These are phyloP conservation scores for Ptilodon capucinus DNA, from an alignment of 2,888 invertebrate species.

Conservation along the genomic window DNA sequence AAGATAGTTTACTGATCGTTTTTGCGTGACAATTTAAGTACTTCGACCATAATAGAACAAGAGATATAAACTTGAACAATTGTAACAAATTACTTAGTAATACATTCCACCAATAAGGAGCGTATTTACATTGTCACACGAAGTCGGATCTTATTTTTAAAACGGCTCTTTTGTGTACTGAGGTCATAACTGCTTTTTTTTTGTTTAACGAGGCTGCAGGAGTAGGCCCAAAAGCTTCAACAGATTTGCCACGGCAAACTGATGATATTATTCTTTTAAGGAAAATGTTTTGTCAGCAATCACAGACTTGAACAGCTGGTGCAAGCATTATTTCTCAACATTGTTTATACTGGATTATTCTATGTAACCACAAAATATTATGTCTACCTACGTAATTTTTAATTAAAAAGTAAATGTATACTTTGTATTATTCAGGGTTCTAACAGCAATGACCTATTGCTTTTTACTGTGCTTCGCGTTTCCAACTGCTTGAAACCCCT, in stretches of 20 bases:
- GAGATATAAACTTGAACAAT: slow-evolving; percentile 17
- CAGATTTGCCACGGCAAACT: slow-evolving; percentile 47
- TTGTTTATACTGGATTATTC: slow-evolving; percentile 79
- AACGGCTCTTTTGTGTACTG: slow-evolving; percentile 58
- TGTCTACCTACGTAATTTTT: slow-evolving; percentile 81
- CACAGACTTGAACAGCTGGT: slow-evolving; percentile 60
- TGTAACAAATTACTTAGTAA: slow-evolving; percentile 28
- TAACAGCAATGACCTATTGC: background rate
- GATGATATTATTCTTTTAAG: slow-evolving; percentile 57
- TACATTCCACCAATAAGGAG: slow-evolving; percentile 7
- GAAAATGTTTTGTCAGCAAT: slow-evolving; percentile 64
- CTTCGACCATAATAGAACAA: slow-evolving; percentile 27
- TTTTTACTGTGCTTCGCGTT: too few relatives aligned
- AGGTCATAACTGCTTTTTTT: slow-evolving; percentile 61
- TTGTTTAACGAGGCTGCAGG: slow-evolving; percentile 55
- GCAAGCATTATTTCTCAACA: slow-evolving; percentile 67
- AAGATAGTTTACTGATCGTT: slow-evolving; percentile 49
- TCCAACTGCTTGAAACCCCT: too few relatives aligned
- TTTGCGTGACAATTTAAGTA: slow-evolving; percentile 67
- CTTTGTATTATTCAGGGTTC: slow-evolving; percentile 4
- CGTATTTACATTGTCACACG: slow-evolving; percentile 63
- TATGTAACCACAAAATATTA: slow-evolving; percentile 81
- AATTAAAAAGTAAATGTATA: slow-evolving; percentile 71
- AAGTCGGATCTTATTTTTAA: slow-evolving; percentile 54
- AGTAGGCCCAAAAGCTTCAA: slow-evolving; percentile 51